These are phyloP conservation scores for Acanthosoma haemorrhoidale DNA, from an alignment of 2,888 invertebrate species.

Conservation along the genomic window DNA sequence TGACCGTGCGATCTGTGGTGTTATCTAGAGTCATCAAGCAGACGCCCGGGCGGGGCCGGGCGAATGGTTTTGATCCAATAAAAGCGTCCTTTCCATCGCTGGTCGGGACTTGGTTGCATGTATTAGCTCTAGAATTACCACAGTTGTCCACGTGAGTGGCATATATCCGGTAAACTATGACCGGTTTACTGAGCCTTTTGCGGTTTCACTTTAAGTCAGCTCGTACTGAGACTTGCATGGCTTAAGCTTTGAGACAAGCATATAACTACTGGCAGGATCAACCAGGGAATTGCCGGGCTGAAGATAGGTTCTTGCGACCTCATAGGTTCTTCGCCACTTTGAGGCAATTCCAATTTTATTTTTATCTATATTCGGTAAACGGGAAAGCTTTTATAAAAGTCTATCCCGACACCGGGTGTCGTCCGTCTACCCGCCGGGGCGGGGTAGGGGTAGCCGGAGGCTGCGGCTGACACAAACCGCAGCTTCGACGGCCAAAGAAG, in stretches of 20 bases:
- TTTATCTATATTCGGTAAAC: no score
- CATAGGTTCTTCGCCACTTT: not conserved
- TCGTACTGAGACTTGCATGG: conserved; percentile 62
- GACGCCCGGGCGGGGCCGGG: conserved; percentile 54
- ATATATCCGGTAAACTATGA: no score
- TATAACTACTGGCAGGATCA: conserved; percentile 60
- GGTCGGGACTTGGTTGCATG: conserved; percentile 46
- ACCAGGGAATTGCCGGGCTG: conserved; percentile 45
- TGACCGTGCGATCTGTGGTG: no score
- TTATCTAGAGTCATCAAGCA: conserved; percentile 51
- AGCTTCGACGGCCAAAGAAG: no score
- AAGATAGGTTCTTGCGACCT: not conserved
- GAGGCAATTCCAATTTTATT: no score
- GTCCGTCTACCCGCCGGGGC: no score
- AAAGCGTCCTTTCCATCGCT: conserved; percentile 50
- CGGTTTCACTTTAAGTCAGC: conserved; percentile 54
- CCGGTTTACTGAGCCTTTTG: conserved; percentile 59
- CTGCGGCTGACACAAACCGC: no score
- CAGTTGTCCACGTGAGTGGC: conserved; percentile 60
- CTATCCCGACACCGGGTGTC: no score
- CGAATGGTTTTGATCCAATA: conserved; percentile 55
- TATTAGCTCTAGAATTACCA: conserved; percentile 53
- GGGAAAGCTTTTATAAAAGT: no score
- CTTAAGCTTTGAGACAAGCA: conserved; percentile 64
- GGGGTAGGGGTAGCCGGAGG: no score